phyloP scores from a whole-genome alignment of 2,797 vertebrate genomes.

The Oophaga sylvatica region DNA sequence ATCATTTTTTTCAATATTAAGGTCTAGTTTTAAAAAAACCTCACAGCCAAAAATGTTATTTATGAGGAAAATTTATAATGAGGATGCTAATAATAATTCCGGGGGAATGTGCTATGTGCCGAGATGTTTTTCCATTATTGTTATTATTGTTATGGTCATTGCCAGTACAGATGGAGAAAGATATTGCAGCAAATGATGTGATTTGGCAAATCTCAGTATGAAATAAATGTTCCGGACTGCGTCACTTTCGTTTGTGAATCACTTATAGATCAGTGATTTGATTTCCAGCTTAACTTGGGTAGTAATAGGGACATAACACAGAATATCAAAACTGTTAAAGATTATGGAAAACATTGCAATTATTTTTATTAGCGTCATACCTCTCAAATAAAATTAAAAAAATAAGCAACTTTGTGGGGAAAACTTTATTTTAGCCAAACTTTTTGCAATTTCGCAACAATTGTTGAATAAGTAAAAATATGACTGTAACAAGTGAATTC shows the following conservation, averaged over 20 bases:
- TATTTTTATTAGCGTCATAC: not conserved
- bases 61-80: constrained; percentile 15
- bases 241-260: not conserved
- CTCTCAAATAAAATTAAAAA: not conserved
- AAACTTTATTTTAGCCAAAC: no score
- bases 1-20: constrained; percentile 7
- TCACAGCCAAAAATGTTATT: constrained; percentile 34
- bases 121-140: constrained; percentile 28
- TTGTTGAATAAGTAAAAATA: no score
- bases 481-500: no score
- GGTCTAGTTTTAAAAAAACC: not conserved
- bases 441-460: no score
- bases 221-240: constrained; percentile 14
- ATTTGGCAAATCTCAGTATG: not conserved
- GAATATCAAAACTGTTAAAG: not conserved
- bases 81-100: constrained; percentile 4
- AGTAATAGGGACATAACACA: not conserved
- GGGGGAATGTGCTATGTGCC: not conserved
- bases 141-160: constrained; percentile 1
- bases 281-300: not conserved
- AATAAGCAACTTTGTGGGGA: not conserved
- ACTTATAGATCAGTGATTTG: not conserved
- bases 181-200: constrained; percentile 15
- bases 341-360: not conserved
- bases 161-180: constrained; percentile 7